A percentile compares a stretch with the other conserved stretches of the same genome.
These are phyloP conservation scores for Poeciliopsis presidionis DNA, from an alignment of 2,797 vertebrate species.

Conservation along the genomic window DNA sequence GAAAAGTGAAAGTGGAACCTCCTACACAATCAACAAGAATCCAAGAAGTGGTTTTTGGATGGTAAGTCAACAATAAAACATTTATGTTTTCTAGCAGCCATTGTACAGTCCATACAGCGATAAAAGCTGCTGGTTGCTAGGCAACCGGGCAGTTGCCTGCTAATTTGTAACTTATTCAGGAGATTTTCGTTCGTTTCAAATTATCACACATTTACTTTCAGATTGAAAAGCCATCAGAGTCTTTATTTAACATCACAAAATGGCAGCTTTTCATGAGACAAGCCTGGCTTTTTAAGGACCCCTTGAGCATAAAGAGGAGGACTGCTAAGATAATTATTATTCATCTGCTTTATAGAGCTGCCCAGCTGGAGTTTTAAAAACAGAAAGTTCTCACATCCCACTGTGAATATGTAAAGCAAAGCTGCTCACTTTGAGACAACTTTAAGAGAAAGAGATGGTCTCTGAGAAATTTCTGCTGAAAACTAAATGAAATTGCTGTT, in stretches of 20 bases:
- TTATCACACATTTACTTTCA: neutral
- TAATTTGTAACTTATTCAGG: too few relatives aligned
- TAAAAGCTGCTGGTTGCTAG: too few relatives aligned
- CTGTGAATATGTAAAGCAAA: conserved; percentile 37
- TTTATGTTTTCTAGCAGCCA: too few relatives aligned
- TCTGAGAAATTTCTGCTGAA: conserved; percentile 22
- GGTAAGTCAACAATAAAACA: too few relatives aligned
- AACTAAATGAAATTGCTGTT: conserved; percentile 50
- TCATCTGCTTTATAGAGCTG: conserved; percentile 30
- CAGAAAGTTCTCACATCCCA: conserved; percentile 26
- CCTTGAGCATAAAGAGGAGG: conserved; percentile 1
- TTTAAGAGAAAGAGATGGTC: conserved; percentile 22
- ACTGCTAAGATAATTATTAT: conserved; percentile 35
- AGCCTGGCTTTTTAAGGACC: neutral
- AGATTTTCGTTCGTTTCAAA: neutral
- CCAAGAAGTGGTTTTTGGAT: too few relatives aligned
- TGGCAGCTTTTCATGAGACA: neutral
- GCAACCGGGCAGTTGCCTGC: too few relatives aligned
- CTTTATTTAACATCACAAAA: neutral
- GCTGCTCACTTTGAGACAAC: conserved; percentile 22
- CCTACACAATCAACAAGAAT: too few relatives aligned
- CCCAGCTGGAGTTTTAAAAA: conserved; percentile 41
- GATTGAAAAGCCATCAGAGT: neutral
- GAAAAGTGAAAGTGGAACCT: too few relatives aligned
- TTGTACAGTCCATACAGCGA: too few relatives aligned